Base-by-base conservation (phyloP, 2,888 invertebrate genomes). In the Prenolepis imparis region DNA sequence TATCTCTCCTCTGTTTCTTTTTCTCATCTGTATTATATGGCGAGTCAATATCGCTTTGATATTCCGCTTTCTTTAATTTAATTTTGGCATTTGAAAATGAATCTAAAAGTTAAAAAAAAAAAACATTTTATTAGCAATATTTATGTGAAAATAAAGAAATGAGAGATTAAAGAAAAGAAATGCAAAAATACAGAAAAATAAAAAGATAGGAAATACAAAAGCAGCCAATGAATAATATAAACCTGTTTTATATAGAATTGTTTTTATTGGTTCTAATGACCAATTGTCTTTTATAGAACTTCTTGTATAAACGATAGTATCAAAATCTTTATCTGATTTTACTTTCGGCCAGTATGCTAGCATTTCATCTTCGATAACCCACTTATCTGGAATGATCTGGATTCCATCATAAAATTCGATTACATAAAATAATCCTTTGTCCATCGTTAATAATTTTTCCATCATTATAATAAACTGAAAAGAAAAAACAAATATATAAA, bases 241-340 rank as follows among this genome's bases (percentile, higher is more conserved):
- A 70, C 32, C 32, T 70, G 32, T 70, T 57, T 70, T 70, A n/a
- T 55, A 70, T 5, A 70, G n/a, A 70, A 55, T 70, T 8, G 52
- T 15, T 70, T 55, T 70, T 32, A 70, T 55, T 5, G 68, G 68
- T 48, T 68, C 48, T 68, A 68, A 68, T 68, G 48, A 5, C 68
- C 68, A 68, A 28, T 48, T 28, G 15, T 70, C 70, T 5, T 70
- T 70, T 32, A 70, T 8, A 55, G 52, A 70, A 70, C 70, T 55
- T 18, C 55, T 70, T 15, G 2, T 70, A 21, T 55, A 55, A 9
- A 70, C 55, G 11, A 70, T 28, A 36, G 36, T 55, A 15, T 70
- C 55, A 70, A 6, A 70, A 32, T 70, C 36, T 55, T 70, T 70
- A 70, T 55, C 55, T 55, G 70, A 32, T 70, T 70, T 70, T 55